Evolutionary conservation across 2,113 vertebrate species (phyloP).

Genomic region (Manacus vitellinus): DNA sequence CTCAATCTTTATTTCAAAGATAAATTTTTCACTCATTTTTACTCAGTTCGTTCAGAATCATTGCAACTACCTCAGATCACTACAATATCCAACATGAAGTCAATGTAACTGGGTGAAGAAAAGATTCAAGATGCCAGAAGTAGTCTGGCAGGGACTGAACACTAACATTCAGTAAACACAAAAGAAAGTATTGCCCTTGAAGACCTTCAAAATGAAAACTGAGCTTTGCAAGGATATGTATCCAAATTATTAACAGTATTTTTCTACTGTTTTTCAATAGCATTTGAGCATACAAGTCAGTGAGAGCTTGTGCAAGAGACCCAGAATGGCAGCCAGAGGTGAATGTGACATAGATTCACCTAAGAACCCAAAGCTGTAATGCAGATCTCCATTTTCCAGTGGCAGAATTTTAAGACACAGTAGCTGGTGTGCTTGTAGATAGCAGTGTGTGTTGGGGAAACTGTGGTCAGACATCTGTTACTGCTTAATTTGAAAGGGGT

Average conservation of each 20-base stretch:
- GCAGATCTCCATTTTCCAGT: neutral
- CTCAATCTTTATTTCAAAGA: neutral
- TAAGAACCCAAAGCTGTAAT: neutral
- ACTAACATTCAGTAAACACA: neutral
- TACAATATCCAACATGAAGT: neutral
- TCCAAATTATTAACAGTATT: neutral
- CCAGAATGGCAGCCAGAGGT: neutral
- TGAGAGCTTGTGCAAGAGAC: neutral
- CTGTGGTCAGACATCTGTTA: neutral
- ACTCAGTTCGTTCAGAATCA: neutral
- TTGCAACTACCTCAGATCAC: neutral
- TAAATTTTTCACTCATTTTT: neutral
- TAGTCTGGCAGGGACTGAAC: fast-evolving
- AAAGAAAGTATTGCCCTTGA: neutral
- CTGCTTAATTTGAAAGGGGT: neutral
- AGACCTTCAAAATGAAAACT: neutral
- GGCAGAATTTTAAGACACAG: neutral
- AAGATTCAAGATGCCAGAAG: neutral
- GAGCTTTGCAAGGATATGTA: neutral
- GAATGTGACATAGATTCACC: neutral
- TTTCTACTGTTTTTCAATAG: neutral
- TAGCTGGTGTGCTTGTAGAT: neutral
- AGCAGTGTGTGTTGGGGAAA: neutral
- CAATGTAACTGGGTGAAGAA: fast-evolving
- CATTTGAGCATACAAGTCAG: neutral